phyloP scores from a whole-genome alignment of 2,888 invertebrate species.

The Sinohyriopsis cumingii region DNA sequence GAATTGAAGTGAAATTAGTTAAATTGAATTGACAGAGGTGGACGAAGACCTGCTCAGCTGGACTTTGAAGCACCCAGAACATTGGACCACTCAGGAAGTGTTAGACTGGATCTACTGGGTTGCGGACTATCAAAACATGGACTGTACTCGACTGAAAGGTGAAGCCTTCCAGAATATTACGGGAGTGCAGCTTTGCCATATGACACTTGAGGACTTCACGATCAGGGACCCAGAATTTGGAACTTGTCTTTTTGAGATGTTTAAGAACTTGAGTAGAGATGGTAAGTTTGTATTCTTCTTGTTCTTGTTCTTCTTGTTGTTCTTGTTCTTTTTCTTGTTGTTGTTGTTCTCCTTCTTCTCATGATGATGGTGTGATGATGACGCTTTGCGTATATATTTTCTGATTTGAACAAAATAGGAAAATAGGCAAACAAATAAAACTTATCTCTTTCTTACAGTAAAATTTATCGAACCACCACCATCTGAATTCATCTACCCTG shows the following conservation, averaged over 20 bases:
- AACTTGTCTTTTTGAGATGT: slow-evolving; percentile 42
- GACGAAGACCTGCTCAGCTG: slow-evolving; percentile 50
- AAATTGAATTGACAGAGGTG: neutral
- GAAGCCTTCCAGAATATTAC: slow-evolving; percentile 59
- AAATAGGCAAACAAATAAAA: slow-evolving; percentile 1
- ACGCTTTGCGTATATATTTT: slow-evolving; percentile 6
- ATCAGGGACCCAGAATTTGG: slow-evolving; percentile 55
- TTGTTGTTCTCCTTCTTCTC: neutral
- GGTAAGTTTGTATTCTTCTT: slow-evolving; percentile 18
- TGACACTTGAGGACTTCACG: slow-evolving; percentile 50
- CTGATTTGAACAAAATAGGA: too few species aligned
- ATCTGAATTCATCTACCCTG: neutral
- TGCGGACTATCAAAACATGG: slow-evolving; percentile 50
- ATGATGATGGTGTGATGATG: slow-evolving; percentile 10
- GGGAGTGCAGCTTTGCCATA: slow-evolving; percentile 53
- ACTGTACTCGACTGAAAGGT: slow-evolving; percentile 52
- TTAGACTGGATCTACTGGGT: slow-evolving; percentile 61
- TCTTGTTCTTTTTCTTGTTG: slow-evolving; percentile 5
- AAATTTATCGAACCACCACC: slow-evolving; percentile 2
- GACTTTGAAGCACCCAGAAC: slow-evolving; percentile 58
- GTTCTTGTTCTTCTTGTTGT: neutral
- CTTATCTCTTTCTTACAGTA: slow-evolving; percentile 9
- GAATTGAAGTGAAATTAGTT: too few species aligned
- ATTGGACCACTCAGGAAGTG: slow-evolving; percentile 55
- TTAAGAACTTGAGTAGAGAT: slow-evolving; percentile 34